Evolutionary conservation across 1,140 invertebrate species (phyloP).

Genomic region (Aricia agestis): DNA sequence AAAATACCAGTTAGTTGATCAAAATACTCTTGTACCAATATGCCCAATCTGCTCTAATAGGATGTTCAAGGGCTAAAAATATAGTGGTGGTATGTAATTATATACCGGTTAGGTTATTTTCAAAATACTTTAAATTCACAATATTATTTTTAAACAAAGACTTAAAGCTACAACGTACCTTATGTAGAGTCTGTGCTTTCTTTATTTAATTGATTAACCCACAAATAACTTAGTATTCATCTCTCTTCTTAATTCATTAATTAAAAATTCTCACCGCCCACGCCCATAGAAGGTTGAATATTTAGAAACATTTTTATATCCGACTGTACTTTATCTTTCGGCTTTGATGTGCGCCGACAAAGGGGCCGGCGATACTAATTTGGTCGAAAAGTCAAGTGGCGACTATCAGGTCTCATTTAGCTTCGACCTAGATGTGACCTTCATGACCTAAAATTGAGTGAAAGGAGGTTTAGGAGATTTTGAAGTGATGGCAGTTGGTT

Average conservation of each 20-base stretch:
- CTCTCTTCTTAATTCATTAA: neutral
- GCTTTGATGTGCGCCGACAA: conserved; percentile 57
- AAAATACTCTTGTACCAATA: too few species aligned
- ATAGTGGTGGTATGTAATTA: too few species aligned
- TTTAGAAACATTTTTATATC: conserved; percentile 17
- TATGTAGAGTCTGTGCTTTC: too few species aligned
- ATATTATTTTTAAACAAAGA: too few species aligned
- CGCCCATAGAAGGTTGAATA: neutral
- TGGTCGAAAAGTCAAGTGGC: conserved; percentile 44
- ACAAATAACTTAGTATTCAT: too few species aligned
- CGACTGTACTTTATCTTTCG: conserved; percentile 37
- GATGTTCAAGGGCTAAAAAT: too few species aligned
- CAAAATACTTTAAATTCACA: too few species aligned
- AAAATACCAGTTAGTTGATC: too few species aligned
- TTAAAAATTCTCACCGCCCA: neutral
- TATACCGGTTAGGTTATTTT: too few species aligned
- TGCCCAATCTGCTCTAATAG: too few species aligned
- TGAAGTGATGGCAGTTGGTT: neutral
- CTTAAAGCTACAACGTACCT: too few species aligned
- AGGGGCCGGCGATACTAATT: conserved; percentile 55
- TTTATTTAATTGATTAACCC: too few species aligned
- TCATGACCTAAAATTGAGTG: conserved; percentile 4
- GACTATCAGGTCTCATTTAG: conserved; percentile 41
- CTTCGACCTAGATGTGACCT: conserved; percentile 31
- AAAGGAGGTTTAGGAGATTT: neutral